Evolutionary conservation across 2,888 invertebrate genomes (phyloP).

Genomic region (Laothoe populi): DNA sequence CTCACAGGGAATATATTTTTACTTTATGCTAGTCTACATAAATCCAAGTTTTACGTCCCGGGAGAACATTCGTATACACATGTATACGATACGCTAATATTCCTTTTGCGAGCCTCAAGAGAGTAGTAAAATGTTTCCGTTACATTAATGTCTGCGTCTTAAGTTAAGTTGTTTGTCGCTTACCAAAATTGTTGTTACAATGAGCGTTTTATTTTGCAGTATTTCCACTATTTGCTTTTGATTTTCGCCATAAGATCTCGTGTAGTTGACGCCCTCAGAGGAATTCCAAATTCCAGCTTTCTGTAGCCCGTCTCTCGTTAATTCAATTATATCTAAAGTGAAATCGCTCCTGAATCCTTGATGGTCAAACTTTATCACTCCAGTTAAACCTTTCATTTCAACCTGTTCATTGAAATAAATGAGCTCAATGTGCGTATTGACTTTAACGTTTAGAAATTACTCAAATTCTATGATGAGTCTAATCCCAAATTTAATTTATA

Average conservation of each 20-base stretch:
- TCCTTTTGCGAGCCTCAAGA: conserved; percentile 58
- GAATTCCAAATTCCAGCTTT: conserved; percentile 96
- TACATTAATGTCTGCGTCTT: conserved; percentile 52
- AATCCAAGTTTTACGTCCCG: conserved; percentile 51
- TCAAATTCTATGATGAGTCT: background rate
- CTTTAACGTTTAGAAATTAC: background rate
- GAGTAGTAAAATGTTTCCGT: conserved; percentile 56
- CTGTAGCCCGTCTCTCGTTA: conserved; percentile 92
- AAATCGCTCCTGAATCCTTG: conserved; percentile 97
- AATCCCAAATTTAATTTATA: background rate
- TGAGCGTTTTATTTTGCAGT: conserved; percentile 95
- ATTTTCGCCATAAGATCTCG: conserved; percentile 93
- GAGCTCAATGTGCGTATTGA: conserved; percentile 33
- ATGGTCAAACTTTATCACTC: conserved; percentile 96
- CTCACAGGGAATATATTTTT: conserved; percentile 55
- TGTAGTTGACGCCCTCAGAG: conserved; percentile 94
- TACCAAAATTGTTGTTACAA: conserved; percentile 96
- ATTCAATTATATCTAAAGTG: conserved; percentile 95
- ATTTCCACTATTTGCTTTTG: conserved; percentile 95
- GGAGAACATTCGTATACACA: conserved; percentile 49
- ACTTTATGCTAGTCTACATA: conserved; percentile 50
- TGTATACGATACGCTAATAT: conserved; percentile 61
- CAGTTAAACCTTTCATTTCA: conserved; percentile 96
- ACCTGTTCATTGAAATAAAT: conserved; percentile 85
- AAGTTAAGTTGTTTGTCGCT: conserved; percentile 66